Evolutionary conservation across 2,888 invertebrate species (phyloP).

Genomic region (Palloptera scutellata): DNA sequence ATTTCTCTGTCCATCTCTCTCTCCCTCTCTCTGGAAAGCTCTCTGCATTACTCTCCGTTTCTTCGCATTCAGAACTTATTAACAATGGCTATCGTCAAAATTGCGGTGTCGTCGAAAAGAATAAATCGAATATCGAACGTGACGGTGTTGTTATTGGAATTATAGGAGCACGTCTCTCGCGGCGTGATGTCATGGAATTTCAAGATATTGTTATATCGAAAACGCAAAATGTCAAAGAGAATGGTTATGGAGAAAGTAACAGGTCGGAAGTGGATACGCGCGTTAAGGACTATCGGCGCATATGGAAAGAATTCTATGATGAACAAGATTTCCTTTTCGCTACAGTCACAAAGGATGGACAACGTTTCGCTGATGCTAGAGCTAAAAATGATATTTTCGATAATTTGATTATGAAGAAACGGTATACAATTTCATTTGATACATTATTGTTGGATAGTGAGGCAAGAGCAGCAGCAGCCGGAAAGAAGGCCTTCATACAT

Average conservation of each 20-base stretch:
- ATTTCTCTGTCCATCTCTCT: not conserved
- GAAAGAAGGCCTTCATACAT: constrained; percentile 70
- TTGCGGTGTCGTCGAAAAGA: constrained; percentile 61
- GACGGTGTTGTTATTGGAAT: constrained; percentile 66
- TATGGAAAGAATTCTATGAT: constrained; percentile 54
- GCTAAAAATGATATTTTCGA: constrained; percentile 58
- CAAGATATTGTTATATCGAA: constrained; percentile 66
- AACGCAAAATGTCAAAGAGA: constrained; percentile 65
- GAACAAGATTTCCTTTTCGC: constrained; percentile 47
- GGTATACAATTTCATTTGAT: constrained; percentile 70
- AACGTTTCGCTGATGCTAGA: constrained; percentile 52
- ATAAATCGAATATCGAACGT: constrained; percentile 62
- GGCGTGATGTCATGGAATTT: constrained; percentile 66
- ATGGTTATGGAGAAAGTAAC: constrained; percentile 62
- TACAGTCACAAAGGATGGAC: constrained; percentile 44
- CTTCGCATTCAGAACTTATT: constrained; percentile 68
- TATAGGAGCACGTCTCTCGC: constrained; percentile 65
- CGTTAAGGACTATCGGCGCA: constrained; percentile 47
- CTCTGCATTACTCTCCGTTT: constrained; percentile 68
- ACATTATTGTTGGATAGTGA: constrained; percentile 72
- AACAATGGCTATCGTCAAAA: constrained; percentile 69
- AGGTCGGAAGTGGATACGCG: constrained; percentile 32
- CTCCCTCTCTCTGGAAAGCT: constrained; percentile 39
- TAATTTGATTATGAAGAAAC: constrained; percentile 59
- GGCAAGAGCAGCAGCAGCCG: constrained; percentile 66